These are phyloP conservation scores for Tinea pellionella DNA, from an alignment of 2,888 invertebrate genomes.

Conservation along the genomic window DNA sequence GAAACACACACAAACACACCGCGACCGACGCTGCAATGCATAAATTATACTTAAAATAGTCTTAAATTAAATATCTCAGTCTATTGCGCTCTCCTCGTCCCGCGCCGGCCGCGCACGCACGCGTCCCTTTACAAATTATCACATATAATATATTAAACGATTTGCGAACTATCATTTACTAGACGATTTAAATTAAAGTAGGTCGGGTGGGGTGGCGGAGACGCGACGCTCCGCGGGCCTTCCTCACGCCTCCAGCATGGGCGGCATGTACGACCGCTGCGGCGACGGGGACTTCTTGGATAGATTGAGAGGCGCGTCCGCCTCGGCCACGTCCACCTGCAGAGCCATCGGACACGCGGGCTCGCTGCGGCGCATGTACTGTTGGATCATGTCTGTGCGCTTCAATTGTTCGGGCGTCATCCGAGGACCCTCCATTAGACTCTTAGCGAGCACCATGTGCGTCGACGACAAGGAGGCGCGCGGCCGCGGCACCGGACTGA, in stretches of 20 bases:
- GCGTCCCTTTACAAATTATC: conserved; percentile 70
- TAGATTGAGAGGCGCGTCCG: conserved; percentile 87
- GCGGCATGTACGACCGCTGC: conserved; percentile 53
- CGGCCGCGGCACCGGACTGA: conserved; percentile 62
- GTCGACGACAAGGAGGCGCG: conserved; percentile 80
- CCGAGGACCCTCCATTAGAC: conserved; percentile 91
- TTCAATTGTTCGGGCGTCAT: conserved; percentile 95
- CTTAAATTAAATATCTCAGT: conserved; percentile 71
- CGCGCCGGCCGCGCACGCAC: conserved; percentile 67
- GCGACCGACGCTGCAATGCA: conserved; percentile 73
- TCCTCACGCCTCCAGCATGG: conserved; percentile 74
- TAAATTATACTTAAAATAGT: conserved; percentile 73
- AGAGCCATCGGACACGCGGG: conserved; percentile 55
- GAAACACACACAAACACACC: conserved; percentile 73
- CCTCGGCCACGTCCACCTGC: conserved; percentile 86
- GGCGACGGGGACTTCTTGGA: conserved; percentile 83
- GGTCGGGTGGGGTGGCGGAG: conserved; percentile 67
- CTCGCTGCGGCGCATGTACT: conserved; percentile 87
- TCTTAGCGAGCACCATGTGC: conserved; percentile 90
- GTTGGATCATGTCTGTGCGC: conserved; percentile 92
- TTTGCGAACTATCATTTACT: conserved; percentile 67
- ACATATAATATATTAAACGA: conserved; percentile 77
- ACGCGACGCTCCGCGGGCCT: conserved; percentile 60
- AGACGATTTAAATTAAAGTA: conserved; percentile 64
- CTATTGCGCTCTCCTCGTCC: conserved; percentile 69